Conservation (phyloP, 35 echinoderm and acorn worm species). For the Heliocidaris tuberculata region DNA sequence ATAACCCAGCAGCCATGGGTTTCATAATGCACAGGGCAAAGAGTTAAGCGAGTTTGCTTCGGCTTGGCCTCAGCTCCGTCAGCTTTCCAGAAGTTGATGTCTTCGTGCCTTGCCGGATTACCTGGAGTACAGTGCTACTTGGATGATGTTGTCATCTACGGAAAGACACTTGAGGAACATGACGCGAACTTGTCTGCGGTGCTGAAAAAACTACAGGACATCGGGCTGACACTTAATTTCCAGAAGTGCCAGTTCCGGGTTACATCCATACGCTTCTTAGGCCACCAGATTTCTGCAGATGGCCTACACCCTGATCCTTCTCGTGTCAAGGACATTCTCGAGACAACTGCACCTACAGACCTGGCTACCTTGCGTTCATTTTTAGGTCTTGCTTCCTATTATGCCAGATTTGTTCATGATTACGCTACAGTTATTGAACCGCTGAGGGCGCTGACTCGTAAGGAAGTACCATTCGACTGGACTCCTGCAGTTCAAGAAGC, state of each 20-base stretch:
- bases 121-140: slow-evolving; percentile 47
- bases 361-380: neutral
- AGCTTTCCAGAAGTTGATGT: slow-evolving; percentile 70
- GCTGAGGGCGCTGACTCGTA: too few relatives aligned
- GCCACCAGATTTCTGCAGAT: slow-evolving; percentile 42
- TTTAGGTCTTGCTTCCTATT: slow-evolving; percentile 51
- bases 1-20: too few relatives aligned
- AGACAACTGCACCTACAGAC: slow-evolving; percentile 35
- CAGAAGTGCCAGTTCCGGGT: slow-evolving; percentile 59
- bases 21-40: too few relatives aligned
- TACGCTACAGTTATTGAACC: slow-evolving; percentile 27
- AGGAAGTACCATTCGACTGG: too few relatives aligned
- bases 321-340: slow-evolving; percentile 30
- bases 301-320: slow-evolving; percentile 40
- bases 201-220: slow-evolving; percentile 7
- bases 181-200: slow-evolving; percentile 28
- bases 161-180: slow-evolving; percentile 13
- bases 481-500: too few relatives aligned
- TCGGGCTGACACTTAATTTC: slow-evolving; percentile 36
- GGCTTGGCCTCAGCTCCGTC: neutral
- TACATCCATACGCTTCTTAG: neutral
- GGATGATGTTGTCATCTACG: slow-evolving; percentile 61
- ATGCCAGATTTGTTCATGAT: slow-evolving; percentile 55
- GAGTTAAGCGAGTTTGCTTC: slow-evolving; percentile 52
- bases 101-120: slow-evolving; percentile 21